phyloP scores from a whole-genome alignment of 2,113 vertebrate genomes.

The Corythaeola cristata region DNA sequence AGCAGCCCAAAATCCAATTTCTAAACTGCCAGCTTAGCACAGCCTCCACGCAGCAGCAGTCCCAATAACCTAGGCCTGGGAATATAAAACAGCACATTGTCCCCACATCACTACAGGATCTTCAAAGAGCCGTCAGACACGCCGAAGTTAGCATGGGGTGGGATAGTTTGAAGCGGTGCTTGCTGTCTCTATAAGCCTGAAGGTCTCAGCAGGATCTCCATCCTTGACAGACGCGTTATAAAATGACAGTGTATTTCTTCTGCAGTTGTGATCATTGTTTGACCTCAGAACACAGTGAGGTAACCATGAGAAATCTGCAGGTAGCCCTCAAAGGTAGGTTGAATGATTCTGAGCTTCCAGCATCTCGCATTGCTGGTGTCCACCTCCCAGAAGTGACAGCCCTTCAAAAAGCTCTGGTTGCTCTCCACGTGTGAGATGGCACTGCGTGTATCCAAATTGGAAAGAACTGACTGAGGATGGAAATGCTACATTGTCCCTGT shows the following conservation, averaged over 20 bases:
- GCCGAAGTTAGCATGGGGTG: accelerated
- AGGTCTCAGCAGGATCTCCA: neutral
- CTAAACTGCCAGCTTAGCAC: neutral
- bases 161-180: neutral
- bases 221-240: accelerated
- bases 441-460: accelerated
- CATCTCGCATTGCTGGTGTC: accelerated
- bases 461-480: accelerated
- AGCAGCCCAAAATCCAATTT: neutral
- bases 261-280: accelerated
- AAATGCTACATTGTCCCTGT: accelerated
- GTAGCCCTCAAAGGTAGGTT: neutral
- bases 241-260: neutral
- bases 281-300: accelerated
- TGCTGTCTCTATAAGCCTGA: neutral
- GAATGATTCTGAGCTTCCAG: neutral
- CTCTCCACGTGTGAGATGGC: accelerated
- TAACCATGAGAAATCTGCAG: accelerated
- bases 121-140: accelerated
- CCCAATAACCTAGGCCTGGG: neutral
- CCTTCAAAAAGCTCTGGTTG: neutral
- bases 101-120: neutral
- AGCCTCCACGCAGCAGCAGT: accelerated
- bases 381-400: neutral
- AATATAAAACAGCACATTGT: neutral